Evolutionary conservation across 2,797 vertebrate species (phyloP).

Genomic region (Acipenser transmontanus): DNA sequence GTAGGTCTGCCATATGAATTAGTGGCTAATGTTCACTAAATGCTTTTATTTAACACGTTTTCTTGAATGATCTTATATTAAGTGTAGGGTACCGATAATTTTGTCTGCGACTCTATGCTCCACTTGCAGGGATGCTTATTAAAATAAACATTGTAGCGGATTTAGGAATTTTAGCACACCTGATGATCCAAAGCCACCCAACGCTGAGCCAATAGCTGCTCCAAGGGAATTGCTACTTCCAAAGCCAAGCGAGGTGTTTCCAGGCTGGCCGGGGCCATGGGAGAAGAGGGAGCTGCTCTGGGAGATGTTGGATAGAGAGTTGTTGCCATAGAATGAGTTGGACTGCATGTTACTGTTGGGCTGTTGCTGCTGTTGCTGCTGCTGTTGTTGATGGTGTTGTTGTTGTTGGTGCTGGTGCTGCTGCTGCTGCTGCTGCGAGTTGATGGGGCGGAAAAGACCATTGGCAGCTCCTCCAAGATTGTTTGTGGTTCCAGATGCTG

Average conservation of each 20-base stretch:
- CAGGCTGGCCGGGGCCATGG: constrained; percentile 81
- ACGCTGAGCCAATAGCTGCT: constrained; percentile 86
- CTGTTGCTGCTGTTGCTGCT: constrained; percentile 61
- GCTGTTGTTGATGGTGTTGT: constrained; percentile 41
- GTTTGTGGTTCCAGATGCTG: constrained; percentile 82
- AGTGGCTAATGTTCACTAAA: no score
- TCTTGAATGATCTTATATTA: no score
- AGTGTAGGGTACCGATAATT: no score
- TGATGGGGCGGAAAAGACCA: constrained; percentile 85
- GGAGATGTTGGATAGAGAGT: constrained; percentile 80
- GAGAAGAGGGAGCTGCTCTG: constrained; percentile 97
- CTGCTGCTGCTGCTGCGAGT: constrained; percentile 59
- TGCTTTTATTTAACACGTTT: no score
- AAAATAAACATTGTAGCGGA: no score
- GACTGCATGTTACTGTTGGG: constrained; percentile 81
- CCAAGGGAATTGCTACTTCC: constrained; percentile 84
- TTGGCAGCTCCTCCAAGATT: constrained; percentile 84
- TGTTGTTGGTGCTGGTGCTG: constrained; percentile 52
- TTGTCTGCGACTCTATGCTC: no score
- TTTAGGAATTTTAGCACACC: constrained; percentile 53
- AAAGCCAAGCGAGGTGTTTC: constrained; percentile 87
- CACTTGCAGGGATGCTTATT: no score
- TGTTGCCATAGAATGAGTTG: constrained; percentile 90
- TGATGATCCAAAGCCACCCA: constrained; percentile 92
- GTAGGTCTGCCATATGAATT: no score